A percentile compares a stretch with the other conserved stretches of the same genome.
Evolutionary conservation across 2,888 invertebrate species (phyloP).

Genomic region (Tachina fera): DNA sequence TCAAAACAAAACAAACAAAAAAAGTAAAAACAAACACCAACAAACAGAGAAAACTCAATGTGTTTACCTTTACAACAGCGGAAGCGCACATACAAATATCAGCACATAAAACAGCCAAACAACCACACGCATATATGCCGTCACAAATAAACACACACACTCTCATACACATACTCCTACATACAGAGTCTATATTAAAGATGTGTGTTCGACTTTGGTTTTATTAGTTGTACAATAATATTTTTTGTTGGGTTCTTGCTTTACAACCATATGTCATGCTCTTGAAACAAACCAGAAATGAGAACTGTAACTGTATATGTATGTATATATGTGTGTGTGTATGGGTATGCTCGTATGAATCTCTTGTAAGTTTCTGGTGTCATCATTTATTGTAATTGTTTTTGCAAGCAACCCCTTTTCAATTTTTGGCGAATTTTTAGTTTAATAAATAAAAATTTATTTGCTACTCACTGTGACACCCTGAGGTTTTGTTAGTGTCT

Average conservation of each 20-base stretch:
- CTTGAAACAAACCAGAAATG: not conserved
- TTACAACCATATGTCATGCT: constrained; percentile 43
- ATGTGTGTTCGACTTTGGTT: constrained; percentile 58
- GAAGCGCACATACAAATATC: constrained; percentile 4
- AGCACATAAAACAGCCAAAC: too few species aligned
- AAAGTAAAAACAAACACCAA: not conserved
- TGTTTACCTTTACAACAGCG: constrained; percentile 42
- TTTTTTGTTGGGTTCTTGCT: constrained; percentile 31
- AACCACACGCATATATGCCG: not conserved
- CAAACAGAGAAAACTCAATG: constrained; percentile 5
- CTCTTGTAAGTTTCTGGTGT: constrained; percentile 27
- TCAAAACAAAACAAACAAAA: constrained; percentile 13
- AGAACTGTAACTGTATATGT: not conserved
- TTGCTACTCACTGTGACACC: constrained; percentile 46
- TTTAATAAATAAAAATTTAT: constrained; percentile 72
- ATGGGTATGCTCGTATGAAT: not conserved
- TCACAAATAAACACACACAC: not conserved
- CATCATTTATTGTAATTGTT: constrained; percentile 58
- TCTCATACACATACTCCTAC: not conserved
- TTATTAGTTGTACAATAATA: constrained; percentile 62
- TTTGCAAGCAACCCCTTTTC: constrained; percentile 40
- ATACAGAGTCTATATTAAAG: not conserved
- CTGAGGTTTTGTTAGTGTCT: constrained; percentile 34
- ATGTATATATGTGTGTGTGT: not conserved
- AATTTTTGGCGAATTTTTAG: not conserved